Conservation (phyloP, 2,797 vertebrate species). For the Lithobates sylvaticus region DNA sequence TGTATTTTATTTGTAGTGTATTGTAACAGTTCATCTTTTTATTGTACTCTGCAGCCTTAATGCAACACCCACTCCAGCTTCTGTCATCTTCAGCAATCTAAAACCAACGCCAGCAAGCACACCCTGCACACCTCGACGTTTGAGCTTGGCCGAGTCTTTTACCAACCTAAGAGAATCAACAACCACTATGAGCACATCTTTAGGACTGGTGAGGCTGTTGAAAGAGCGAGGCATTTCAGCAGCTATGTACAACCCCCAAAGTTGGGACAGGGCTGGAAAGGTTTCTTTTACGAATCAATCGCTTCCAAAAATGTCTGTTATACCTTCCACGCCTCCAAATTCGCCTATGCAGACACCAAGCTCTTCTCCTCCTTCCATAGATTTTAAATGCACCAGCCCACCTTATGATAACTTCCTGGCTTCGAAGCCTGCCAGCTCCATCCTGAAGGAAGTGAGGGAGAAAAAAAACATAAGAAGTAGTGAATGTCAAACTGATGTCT, state of each 20-base stretch:
- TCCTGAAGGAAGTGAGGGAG: slow-evolving; percentile 91
- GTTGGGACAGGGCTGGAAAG: slow-evolving; percentile 86
- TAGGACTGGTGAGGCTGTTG: slow-evolving; percentile 92
- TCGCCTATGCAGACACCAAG: slow-evolving; percentile 84
- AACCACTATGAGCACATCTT: slow-evolving; percentile 94
- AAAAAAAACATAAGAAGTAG: slow-evolving; percentile 80
- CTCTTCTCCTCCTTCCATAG: slow-evolving; percentile 79
- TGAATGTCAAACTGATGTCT: slow-evolving; percentile 87
- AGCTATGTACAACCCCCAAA: slow-evolving; percentile 90
- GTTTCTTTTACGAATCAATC: slow-evolving; percentile 77
- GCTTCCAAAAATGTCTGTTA: slow-evolving; percentile 76
- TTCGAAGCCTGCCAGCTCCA: slow-evolving; percentile 94
- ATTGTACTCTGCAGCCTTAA: slow-evolving; percentile 82
- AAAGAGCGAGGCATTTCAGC: slow-evolving; percentile 93
- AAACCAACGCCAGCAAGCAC: slow-evolving; percentile 88
- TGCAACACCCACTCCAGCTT: slow-evolving; percentile 76
- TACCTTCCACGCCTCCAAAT: slow-evolving; percentile 90
- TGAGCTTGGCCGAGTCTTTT: slow-evolving; percentile 93
- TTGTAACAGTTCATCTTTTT: neutral
- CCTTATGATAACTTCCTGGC: slow-evolving; percentile 93
- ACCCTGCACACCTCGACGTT: slow-evolving; percentile 91
- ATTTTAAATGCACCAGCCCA: slow-evolving; percentile 87
- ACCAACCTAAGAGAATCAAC: slow-evolving; percentile 95
- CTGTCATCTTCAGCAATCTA: slow-evolving; percentile 81
- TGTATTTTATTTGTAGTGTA: too few relatives aligned